These are phyloP conservation scores for Ctenodactylus gundi DNA, from an alignment of 2,113 vertebrate species.

Conservation along the genomic window DNA sequence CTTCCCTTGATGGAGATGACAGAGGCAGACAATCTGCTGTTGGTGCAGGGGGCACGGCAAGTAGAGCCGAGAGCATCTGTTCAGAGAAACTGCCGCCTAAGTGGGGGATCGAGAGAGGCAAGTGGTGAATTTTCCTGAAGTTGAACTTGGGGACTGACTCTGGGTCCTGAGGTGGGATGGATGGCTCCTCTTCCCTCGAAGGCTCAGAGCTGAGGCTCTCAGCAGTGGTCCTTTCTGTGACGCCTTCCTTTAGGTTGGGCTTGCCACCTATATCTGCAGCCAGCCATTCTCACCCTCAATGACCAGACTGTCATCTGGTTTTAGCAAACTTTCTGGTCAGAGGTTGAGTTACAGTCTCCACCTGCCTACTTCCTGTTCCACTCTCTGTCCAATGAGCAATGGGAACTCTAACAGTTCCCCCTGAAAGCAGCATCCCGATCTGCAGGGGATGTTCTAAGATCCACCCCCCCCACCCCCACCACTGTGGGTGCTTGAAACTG, in stretches of 20 bases:
- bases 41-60: conserved; percentile 61
- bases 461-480: no score
- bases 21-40: conserved; percentile 78
- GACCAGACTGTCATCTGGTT: background rate
- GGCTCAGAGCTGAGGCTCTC: background rate
- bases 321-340: background rate
- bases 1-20: conserved; percentile 22
- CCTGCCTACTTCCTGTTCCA: background rate
- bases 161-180: accelerated
- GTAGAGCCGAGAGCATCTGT: conserved; percentile 58
- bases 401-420: background rate
- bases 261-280: no score
- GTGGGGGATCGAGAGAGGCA: background rate
- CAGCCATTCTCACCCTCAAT: background rate
- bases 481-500: background rate
- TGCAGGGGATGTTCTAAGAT: no score
- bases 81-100: conserved; percentile 44
- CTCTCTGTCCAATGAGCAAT: background rate
- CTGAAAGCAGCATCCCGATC: no score
- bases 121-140: background rate
- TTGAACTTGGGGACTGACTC: background rate
- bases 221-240: background rate
- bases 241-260: background rate
- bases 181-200: background rate
- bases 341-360: background rate